Base-by-base conservation (phyloP, 2,888 invertebrate species). In the Noctua comes region DNA sequence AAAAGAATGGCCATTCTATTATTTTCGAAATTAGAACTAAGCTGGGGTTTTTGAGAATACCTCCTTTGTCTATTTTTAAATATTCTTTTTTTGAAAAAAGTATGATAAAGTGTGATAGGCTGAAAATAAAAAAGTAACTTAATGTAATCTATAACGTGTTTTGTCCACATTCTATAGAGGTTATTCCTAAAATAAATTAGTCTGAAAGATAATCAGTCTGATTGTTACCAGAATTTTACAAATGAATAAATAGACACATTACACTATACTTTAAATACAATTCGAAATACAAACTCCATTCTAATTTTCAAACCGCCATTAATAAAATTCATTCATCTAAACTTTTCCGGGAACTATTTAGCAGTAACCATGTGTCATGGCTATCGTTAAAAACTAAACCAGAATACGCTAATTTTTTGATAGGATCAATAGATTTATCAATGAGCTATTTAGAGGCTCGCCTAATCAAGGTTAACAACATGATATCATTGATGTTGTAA, bases 391-490 rank as follows among this genome's bases (percentile, higher is more conserved):
- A 48, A 73, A 62, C 31, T 48, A 31, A 59, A 73, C 64, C 79
- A 79, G 72, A 79, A 64, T 74, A 36, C 27, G 21, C 18, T 54
- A 65, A 84, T 75, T 84, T 24, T 43, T 80, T 71, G 64, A 46
- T 68, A 18, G 43, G 16, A 68, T 48, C 43, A 73, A 59, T 73
- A 40, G n/a, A 73, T 78, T 73, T 51, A 69, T 21, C 27, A 77
- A 62, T 36, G n/a, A 59, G 8, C 64, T 43, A 68, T 84, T 84
- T 70, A 68, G 68, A 21, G 27, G 54, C 21, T 84, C 16, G 65
- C 18, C 46, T 65, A 66, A 81, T 82, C 83, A 82, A 71, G 66
- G 51, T 68, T 70, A 76, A 65, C 80, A 46, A 27, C 81, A 66
- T 36, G 65, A 64, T 64, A 57, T 40, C n/a, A 64, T 65, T 59